Conservation (phyloP, 2,113 vertebrate species). For the Lanius ludovicianus region DNA sequence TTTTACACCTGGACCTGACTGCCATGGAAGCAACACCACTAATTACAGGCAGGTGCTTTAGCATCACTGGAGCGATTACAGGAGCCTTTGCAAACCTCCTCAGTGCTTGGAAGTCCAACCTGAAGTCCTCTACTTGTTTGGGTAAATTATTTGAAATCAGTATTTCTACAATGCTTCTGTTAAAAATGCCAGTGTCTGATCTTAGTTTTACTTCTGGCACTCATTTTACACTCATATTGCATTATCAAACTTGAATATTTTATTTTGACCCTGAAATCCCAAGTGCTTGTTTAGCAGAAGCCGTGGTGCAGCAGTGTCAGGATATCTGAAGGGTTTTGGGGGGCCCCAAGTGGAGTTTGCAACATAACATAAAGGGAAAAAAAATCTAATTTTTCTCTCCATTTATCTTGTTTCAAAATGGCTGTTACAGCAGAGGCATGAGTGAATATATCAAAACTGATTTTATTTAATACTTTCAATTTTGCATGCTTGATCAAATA, state of each 20-base stretch:
- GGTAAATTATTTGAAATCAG: neutral
- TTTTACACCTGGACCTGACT: neutral
- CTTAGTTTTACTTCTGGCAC: neutral
- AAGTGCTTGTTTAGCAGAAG: neutral
- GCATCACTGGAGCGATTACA: neutral
- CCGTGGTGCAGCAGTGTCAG: neutral
- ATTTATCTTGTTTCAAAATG: neutral
- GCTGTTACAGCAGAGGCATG: neutral
- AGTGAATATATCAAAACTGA: neutral
- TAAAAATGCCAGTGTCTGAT: neutral
- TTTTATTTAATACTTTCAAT: neutral
- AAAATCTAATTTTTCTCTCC: neutral
- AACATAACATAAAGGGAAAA: neutral
- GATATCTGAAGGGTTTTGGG: neutral
- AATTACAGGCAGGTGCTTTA: neutral
- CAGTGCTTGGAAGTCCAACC: neutral
- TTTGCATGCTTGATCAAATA: neutral
- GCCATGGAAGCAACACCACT: neutral
- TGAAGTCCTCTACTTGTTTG: neutral
- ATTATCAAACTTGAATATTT: neutral
- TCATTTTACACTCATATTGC: neutral
- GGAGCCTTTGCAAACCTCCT: neutral
- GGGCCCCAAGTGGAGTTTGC: neutral
- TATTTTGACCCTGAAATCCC: neutral
- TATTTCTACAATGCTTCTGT: neutral